Conservation (phyloP, 2,113 vertebrate species). For the Crotalus helleri region DNA sequence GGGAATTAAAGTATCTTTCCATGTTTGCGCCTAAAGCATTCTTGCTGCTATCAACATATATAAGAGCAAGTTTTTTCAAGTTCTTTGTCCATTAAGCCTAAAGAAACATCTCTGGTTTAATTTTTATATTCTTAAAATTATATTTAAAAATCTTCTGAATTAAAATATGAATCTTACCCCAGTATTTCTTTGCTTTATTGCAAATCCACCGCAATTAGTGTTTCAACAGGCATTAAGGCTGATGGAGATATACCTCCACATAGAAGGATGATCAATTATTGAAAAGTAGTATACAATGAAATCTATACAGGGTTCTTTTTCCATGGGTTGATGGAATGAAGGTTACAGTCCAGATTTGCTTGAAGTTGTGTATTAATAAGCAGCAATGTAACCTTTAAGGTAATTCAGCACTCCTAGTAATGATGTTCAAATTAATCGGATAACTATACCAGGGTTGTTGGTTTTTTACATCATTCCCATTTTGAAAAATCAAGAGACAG, state of each 20-base stretch:
- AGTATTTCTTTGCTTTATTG: too few species aligned
- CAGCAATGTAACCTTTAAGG: neutral
- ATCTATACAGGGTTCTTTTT: neutral
- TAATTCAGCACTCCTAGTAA: neutral
- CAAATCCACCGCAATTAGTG: neutral
- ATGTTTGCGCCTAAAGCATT: too few species aligned
- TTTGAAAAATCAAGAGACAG: neutral
- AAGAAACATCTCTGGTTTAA: too few species aligned
- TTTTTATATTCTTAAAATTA: too few species aligned
- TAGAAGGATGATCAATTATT: neutral
- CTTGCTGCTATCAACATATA: too few species aligned
- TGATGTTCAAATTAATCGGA: neutral
- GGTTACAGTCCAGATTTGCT: neutral
- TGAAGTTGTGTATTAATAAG: neutral
- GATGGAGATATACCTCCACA: neutral
- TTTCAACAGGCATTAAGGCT: neutral
- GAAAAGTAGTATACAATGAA: neutral
- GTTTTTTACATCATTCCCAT: neutral
- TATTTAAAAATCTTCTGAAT: too few species aligned
- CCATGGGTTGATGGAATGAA: neutral
- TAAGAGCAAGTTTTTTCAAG: too few species aligned
- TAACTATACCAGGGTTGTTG: neutral
- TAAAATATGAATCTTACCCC: too few species aligned
- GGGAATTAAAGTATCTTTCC: too few species aligned
- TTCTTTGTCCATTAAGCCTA: too few species aligned